Conservation (phyloP, 2,113 vertebrate genomes). For the Regulus satrapa region DNA sequence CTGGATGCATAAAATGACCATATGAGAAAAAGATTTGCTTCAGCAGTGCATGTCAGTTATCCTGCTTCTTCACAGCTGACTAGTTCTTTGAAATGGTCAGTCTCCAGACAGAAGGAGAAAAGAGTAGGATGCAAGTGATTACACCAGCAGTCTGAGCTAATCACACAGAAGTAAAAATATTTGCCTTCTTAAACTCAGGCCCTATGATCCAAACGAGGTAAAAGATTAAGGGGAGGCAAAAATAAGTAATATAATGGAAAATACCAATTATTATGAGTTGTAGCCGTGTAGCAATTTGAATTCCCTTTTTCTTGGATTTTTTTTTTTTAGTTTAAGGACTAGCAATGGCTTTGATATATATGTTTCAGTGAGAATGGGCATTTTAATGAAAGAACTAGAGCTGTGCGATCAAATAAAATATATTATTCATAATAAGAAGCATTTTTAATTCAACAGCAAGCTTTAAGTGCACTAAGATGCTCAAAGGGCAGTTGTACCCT, state of each 20-base stretch:
- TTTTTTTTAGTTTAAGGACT: not conserved
- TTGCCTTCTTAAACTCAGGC: not conserved
- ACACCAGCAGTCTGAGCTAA: not conserved
- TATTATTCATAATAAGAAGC: not conserved
- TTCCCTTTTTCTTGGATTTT: not conserved
- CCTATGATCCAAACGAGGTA: not conserved
- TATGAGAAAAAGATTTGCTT: not conserved
- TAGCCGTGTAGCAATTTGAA: not conserved
- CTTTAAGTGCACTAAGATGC: not conserved
- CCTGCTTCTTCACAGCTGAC: slow-evolving; percentile 4
- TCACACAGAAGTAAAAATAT: not conserved
- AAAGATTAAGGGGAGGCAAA: not conserved
- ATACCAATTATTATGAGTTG: not conserved
- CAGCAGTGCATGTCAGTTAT: not conserved
- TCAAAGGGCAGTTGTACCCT: not conserved
- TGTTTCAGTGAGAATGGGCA: not conserved
- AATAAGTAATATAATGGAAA: not conserved
- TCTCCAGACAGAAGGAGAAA: not conserved
- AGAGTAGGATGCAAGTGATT: not conserved
- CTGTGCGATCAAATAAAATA: not conserved
- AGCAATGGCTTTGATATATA: fast-evolving
- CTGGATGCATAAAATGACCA: slow-evolving; percentile 3
- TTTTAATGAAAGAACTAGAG: not conserved
- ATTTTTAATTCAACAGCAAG: not conserved
- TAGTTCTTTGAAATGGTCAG: not conserved